Conservation (phyloP, 2,113 vertebrate genomes). For the Gopherus flavomarginatus region DNA sequence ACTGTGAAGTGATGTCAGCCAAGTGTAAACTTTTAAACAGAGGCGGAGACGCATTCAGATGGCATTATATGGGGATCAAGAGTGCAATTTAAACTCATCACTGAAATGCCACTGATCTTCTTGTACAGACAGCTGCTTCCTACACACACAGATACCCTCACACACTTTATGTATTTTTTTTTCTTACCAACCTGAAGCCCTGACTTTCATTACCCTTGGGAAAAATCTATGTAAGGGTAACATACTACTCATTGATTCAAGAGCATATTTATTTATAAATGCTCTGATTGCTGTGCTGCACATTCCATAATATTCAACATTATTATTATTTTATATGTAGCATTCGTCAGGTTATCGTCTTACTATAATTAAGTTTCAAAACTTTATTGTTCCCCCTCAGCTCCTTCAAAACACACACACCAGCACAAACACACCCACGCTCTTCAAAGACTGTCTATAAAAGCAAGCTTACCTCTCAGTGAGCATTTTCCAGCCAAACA, state of each 20-base stretch:
- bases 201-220: not conserved
- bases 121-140: fast-evolving
- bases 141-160: fast-evolving
- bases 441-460: slow-evolving; percentile 25
- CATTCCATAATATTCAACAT: not conserved
- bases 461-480: slow-evolving; percentile 7
- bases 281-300: not conserved
- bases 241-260: not conserved
- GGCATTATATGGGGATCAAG: fast-evolving
- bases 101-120: not conserved
- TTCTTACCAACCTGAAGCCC: not conserved
- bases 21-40: fast-evolving
- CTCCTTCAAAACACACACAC: not conserved
- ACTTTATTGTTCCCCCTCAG: not conserved
- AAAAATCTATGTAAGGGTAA: not conserved
- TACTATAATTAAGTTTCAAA: not conserved
- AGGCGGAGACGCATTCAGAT: fast-evolving
- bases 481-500: slow-evolving; percentile 4
- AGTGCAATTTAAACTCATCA: not conserved
- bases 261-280: not conserved
- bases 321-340: not conserved
- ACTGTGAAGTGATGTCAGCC: not conserved
- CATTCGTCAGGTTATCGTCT: not conserved
- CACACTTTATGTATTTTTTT: not conserved
- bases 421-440: not conserved